Conservation (phyloP, 2,888 invertebrate species). For the Trichogramma dendrolimi region DNA sequence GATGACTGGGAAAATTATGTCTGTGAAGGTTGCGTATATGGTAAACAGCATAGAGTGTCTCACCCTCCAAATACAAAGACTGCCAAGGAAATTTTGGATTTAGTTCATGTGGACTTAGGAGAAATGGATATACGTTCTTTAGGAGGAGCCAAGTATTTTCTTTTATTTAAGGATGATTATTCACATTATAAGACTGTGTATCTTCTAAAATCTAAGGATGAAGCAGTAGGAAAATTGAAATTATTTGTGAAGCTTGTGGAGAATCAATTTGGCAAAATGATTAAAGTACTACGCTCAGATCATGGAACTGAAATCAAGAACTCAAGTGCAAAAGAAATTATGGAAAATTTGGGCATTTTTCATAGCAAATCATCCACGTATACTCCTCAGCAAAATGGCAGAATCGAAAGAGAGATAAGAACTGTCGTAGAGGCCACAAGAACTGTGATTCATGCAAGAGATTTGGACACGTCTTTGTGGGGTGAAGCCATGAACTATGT, state of each 20-base stretch:
- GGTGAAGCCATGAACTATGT: constrained; percentile 35
- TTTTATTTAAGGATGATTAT: constrained; percentile 31
- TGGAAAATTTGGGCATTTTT: constrained; percentile 36
- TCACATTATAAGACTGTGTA: constrained; percentile 27
- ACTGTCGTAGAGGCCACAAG: constrained; percentile 40
- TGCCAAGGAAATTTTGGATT: not conserved
- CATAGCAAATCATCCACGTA: constrained; percentile 32
- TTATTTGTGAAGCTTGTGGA: constrained; percentile 35
- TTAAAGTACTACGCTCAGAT: constrained; percentile 35
- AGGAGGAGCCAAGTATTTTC: constrained; percentile 38
- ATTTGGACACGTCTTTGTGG: constrained; percentile 29
- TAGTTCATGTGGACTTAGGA: constrained; percentile 37
- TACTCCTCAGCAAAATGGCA: constrained; percentile 41
- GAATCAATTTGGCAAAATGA: constrained; percentile 36
- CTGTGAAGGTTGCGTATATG: constrained; percentile 34
- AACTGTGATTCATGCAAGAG: constrained; percentile 30
- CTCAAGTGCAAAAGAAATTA: constrained; percentile 27
- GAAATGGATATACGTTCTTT: constrained; percentile 35
- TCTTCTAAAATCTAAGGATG: constrained; percentile 36
- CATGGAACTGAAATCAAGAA: constrained; percentile 40
- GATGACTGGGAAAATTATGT: constrained; percentile 37
- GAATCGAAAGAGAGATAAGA: constrained; percentile 43
- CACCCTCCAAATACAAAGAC: constrained; percentile 5
- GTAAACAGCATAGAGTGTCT: constrained; percentile 28
- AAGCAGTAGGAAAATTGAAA: constrained; percentile 32